These are phyloP conservation scores for Athetis lepigone DNA, from an alignment of 2,888 invertebrate species.

Conservation along the genomic window DNA sequence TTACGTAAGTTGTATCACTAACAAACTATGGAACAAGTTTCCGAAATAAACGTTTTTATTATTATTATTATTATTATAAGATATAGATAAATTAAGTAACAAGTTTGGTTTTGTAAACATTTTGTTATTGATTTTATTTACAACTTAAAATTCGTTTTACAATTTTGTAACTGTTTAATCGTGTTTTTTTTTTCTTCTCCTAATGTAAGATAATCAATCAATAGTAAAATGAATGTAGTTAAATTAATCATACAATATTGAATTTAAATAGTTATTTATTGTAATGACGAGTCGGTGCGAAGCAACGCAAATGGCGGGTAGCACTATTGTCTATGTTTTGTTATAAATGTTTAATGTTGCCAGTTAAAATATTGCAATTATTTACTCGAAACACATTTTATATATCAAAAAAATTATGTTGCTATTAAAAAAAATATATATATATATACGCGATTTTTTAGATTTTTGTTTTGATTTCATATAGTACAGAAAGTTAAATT, in stretches of 20 bases:
- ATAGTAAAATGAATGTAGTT: slow-evolving; percentile 67
- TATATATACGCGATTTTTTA: slow-evolving; percentile 31
- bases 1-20: too few relatives aligned
- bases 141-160: slow-evolving; percentile 32
- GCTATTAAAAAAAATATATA: slow-evolving; percentile 59
- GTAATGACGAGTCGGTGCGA: slow-evolving; percentile 62
- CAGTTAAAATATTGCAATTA: slow-evolving; percentile 64
- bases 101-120: slow-evolving; percentile 20
- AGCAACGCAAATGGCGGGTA: slow-evolving; percentile 71
- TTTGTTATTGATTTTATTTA: slow-evolving; percentile 45
- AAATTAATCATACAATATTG: slow-evolving; percentile 74
- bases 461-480: slow-evolving; percentile 45
- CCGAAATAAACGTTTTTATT: too few relatives aligned
- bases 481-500: slow-evolving; percentile 41
- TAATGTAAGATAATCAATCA: slow-evolving; percentile 58
- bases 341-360: slow-evolving; percentile 67
- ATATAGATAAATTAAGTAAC: slow-evolving; percentile 26
- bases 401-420: slow-evolving; percentile 55
- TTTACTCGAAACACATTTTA: slow-evolving; percentile 59
- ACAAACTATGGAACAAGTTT: too few relatives aligned
- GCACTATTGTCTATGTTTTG: slow-evolving; percentile 74
- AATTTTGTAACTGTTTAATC: slow-evolving; percentile 29
- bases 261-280: slow-evolving; percentile 68
- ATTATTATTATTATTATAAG: too few relatives aligned
- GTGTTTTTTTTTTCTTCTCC: slow-evolving; percentile 23